Percentiles rank a stretch among this genome's conserved stretches.
phyloP scores from a whole-genome alignment of 1,140 invertebrate genomes.

The Drosophila erecta region DNA sequence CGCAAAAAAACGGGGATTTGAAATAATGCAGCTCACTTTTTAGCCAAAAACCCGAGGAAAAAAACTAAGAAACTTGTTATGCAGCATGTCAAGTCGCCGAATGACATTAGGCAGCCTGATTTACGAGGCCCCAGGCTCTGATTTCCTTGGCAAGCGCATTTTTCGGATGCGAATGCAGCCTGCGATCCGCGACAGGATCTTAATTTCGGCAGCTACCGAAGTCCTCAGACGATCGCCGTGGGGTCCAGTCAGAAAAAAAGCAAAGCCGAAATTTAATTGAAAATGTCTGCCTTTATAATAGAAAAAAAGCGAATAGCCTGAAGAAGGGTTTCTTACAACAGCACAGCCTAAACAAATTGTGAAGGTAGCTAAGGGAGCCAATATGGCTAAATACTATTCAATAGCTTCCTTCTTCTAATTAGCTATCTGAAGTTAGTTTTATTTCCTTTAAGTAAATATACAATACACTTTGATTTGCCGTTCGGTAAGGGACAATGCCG shows the following conservation, averaged over 20 bases:
- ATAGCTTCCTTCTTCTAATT: background rate
- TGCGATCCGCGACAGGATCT: constrained; percentile 5
- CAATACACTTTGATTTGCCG: too few species aligned
- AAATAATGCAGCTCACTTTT: constrained; percentile 51
- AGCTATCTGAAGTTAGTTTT: too few species aligned
- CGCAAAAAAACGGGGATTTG: constrained; percentile 15
- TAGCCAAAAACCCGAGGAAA: constrained; percentile 24
- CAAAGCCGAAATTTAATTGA: constrained; percentile 1
- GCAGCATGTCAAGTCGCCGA: constrained; percentile 71
- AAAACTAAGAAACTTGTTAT: constrained; percentile 66
- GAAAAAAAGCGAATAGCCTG: background rate
- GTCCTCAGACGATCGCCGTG: background rate
- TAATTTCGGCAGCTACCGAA: background rate
- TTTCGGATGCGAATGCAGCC: constrained; percentile 26
- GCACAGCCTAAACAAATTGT: background rate
- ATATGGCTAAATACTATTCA: background rate
- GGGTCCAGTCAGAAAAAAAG: background rate
- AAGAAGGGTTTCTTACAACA: background rate
- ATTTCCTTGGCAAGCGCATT: constrained; percentile 14
- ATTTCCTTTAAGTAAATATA: too few species aligned
- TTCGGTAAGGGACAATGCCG: too few species aligned
- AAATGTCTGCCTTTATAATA: background rate
- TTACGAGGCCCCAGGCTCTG: constrained; percentile 61
- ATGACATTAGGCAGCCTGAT: constrained; percentile 71
- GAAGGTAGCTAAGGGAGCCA: background rate